A percentile compares a stretch with the other conserved stretches of the same genome.
phyloP scores from a whole-genome alignment of 2,113 vertebrate genomes.

The Melanostigma gelatinosum region DNA sequence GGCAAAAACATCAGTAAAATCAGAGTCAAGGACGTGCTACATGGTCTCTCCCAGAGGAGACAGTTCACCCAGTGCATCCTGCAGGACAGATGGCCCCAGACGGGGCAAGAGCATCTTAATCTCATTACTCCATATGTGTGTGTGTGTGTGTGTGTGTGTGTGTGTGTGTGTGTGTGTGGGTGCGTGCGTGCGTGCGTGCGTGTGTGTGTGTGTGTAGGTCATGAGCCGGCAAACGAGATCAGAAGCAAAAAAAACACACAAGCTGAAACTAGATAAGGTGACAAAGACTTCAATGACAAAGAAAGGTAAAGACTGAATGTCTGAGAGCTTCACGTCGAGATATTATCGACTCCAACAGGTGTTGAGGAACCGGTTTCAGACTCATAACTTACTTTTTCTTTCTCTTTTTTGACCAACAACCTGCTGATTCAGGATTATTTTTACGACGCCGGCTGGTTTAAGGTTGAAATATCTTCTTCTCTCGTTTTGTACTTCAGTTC shows the following conservation, averaged over 20 bases:
- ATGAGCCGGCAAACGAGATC: neutral
- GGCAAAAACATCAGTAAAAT: neutral
- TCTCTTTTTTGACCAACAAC: too few species aligned
- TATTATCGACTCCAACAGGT: neutral
- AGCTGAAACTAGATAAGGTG: neutral
- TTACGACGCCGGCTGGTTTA: neutral
- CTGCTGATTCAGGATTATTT: neutral
- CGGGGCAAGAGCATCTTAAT: slow-evolving; percentile 56
- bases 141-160: neutral
- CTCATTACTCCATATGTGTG: slow-evolving; percentile 57
- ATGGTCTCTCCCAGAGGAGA: slow-evolving; percentile 5
- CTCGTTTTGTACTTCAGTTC: too few species aligned
- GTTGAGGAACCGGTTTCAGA: neutral
- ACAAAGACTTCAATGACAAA: neutral
- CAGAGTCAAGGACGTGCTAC: neutral
- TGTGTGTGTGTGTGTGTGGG: neutral
- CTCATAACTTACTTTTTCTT: too few species aligned
- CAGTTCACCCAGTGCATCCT: slow-evolving; percentile 22
- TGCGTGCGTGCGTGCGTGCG: neutral
- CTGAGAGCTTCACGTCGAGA: neutral
- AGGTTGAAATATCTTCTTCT: neutral
- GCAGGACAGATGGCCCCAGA: slow-evolving; percentile 74
- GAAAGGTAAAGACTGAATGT: neutral
- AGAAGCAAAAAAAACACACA: neutral
- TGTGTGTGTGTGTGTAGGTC: neutral